These are phyloP conservation scores for Mystacornis crossleyi DNA, from an alignment of 2,113 vertebrate genomes.

Conservation along the genomic window DNA sequence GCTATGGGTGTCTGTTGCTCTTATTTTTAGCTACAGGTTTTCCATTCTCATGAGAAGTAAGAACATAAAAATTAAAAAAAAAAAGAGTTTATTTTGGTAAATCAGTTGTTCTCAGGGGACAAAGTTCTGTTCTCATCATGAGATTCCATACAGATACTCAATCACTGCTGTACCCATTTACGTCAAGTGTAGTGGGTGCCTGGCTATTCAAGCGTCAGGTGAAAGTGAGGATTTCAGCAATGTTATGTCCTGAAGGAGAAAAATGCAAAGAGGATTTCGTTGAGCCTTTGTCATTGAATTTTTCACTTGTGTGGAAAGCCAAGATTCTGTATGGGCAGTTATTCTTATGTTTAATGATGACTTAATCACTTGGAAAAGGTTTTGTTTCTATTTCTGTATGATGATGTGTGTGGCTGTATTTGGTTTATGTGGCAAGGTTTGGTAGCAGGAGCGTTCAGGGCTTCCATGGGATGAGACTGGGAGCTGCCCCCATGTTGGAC, in stretches of 20 bases:
- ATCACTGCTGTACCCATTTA: not conserved
- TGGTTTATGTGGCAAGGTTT: not conserved
- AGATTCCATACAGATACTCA: not conserved
- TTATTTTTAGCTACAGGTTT: not conserved
- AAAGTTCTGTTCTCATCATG: not conserved
- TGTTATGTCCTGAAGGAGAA: not conserved
- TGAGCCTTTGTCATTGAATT: not conserved
- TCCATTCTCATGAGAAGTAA: not conserved
- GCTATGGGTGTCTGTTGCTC: not conserved
- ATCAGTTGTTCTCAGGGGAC: not conserved
- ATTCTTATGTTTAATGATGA: not conserved
- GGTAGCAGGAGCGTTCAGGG: fast-evolving
- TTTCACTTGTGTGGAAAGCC: not conserved
- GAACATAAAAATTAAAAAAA: not conserved
- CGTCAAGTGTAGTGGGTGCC: not conserved
- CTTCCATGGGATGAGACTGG: not conserved
- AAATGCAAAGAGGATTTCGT: not conserved
- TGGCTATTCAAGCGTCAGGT: not conserved
- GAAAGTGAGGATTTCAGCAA: not conserved
- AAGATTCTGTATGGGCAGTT: not conserved
- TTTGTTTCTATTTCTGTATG: not conserved
- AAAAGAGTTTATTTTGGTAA: not conserved
- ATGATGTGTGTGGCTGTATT: not conserved
- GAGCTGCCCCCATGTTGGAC: fast-evolving
- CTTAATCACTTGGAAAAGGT: not conserved